These are phyloP conservation scores for Tetragonula carbonaria DNA, from an alignment of 2,888 invertebrate species.

Conservation along the genomic window DNA sequence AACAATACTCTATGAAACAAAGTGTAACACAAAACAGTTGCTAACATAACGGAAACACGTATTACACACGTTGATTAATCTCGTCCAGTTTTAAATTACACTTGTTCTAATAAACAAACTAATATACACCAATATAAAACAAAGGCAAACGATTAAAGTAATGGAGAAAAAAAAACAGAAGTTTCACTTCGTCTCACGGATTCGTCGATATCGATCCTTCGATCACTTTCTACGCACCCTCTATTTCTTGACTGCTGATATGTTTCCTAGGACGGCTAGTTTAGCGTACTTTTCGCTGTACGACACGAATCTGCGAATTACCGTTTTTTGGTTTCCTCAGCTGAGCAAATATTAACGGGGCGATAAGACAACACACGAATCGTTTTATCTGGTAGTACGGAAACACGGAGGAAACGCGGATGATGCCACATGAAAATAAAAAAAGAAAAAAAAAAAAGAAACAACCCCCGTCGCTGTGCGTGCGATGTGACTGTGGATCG, in stretches of 20 bases:
- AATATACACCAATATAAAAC: background rate
- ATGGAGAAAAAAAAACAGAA: background rate
- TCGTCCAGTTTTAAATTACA: background rate
- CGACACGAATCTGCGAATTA: conserved; percentile 49
- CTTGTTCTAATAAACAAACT: background rate
- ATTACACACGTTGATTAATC: conserved; percentile 11
- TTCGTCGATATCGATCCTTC: conserved; percentile 62
- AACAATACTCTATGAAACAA: conserved; percentile 30
- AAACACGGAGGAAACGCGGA: conserved; percentile 19
- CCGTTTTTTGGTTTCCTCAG: conserved; percentile 61
- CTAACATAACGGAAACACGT: background rate
- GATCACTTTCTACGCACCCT: conserved; percentile 65
- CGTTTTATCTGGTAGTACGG: conserved; percentile 2
- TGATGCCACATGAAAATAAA: conserved; percentile 7
- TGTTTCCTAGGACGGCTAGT: conserved; percentile 70
- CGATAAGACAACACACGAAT: conserved; percentile 1
- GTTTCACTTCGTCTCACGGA: conserved; percentile 59
- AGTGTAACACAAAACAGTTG: background rate
- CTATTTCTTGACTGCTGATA: conserved; percentile 57
- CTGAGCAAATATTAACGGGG: conserved; percentile 37
- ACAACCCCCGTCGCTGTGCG: conserved; percentile 55
- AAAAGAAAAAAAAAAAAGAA: background rate
- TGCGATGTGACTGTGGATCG: conserved; percentile 50
- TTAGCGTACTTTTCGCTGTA: conserved; percentile 58
- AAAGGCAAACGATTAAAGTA: background rate